Evolutionary conservation across 2,113 vertebrate species (phyloP).

Genomic region (Isichthys henryi): DNA sequence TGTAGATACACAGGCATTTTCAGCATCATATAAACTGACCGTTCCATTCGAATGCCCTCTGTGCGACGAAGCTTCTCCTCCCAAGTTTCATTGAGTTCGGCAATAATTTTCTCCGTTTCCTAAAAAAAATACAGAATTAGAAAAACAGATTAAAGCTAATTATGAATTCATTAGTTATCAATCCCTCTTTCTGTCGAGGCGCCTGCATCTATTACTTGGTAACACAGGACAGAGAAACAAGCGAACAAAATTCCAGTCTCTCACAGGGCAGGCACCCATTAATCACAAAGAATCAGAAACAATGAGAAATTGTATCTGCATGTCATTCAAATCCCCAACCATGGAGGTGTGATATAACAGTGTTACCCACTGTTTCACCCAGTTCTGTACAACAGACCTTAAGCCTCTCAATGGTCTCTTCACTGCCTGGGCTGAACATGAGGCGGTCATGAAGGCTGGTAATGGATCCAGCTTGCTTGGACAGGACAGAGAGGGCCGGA

Average conservation of each 20-base stretch:
- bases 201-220: neutral
- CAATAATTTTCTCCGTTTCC: slow-evolving; percentile 98
- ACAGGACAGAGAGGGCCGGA: slow-evolving; percentile 82
- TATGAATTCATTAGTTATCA: neutral
- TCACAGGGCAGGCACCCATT: neutral
- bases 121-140: slow-evolving; percentile 33
- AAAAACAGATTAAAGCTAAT: neutral
- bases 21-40: slow-evolving; percentile 50
- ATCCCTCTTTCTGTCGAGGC: neutral
- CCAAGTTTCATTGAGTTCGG: slow-evolving; percentile 96
- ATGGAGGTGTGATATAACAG: no score
- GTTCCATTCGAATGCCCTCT: slow-evolving; percentile 93
- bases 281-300: neutral
- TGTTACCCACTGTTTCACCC: neutral
- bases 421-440: slow-evolving; percentile 87
- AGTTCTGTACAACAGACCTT: slow-evolving; percentile 64
- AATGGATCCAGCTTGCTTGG: slow-evolving; percentile 85
- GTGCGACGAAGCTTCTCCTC: slow-evolving; percentile 93
- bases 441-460: slow-evolving; percentile 90
- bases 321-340: neutral
- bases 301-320: neutral
- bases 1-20: neutral
- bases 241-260: neutral
- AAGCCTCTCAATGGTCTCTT: slow-evolving; percentile 91
- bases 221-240: neutral